phyloP scores from a whole-genome alignment of 1,140 invertebrate species.

The Eurytemora carolleeae region DNA sequence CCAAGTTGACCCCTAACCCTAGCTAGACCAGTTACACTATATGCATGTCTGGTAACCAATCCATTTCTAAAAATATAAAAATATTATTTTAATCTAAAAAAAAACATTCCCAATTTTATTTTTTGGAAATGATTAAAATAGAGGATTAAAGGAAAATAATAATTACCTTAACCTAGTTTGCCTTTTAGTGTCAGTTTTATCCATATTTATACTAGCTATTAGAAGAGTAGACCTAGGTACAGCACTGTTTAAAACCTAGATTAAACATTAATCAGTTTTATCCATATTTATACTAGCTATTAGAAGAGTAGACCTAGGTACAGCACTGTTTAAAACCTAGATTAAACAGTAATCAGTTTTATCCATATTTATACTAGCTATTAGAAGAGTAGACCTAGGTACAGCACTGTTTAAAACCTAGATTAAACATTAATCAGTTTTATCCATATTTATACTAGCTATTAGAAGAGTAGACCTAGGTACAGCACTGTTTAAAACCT shows the following conservation, averaged over 20 bases:
- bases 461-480: too few relatives aligned
- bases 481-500: too few relatives aligned
- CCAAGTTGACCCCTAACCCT: constrained; percentile 37
- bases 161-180: neutral
- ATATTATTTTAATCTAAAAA: too few relatives aligned
- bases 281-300: neutral
- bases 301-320: neutral
- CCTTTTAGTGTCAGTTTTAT: neutral
- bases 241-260: constrained; percentile 40
- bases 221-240: constrained; percentile 48
- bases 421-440: too few relatives aligned
- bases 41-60: constrained; percentile 43
- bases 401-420: constrained; percentile 45
- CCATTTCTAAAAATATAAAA: constrained; percentile 41
- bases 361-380: constrained; percentile 34
- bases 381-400: constrained; percentile 46
- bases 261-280: neutral
- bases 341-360: neutral
- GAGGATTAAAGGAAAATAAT: too few relatives aligned
- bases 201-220: constrained; percentile 37
- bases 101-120: too few relatives aligned
- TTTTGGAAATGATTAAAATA: too few relatives aligned
- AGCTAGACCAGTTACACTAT: constrained; percentile 49
- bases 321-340: neutral
- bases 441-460: too few relatives aligned